A percentile compares a stretch with the other conserved stretches of the same genome.
Evolutionary conservation across 1,140 invertebrate genomes (phyloP).

Genomic region (Apis cerana): DNA sequence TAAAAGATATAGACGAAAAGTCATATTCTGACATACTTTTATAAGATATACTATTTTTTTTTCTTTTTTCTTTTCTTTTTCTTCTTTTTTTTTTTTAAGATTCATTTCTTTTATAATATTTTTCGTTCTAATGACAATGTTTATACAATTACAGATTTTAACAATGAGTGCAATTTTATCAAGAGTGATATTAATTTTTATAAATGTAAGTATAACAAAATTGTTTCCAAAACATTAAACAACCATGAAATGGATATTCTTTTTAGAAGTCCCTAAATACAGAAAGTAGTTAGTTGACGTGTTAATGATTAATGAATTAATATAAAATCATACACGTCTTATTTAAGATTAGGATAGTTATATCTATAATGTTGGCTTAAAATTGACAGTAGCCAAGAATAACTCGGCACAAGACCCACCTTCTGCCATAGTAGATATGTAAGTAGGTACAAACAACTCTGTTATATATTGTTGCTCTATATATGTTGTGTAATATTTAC

Average conservation of each 20-base stretch:
- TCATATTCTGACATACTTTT: conserved; percentile 8
- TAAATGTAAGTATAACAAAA: conserved; percentile 41
- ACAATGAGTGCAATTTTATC: conserved; percentile 47
- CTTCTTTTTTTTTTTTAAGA: conserved; percentile 5
- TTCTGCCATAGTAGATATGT: conserved; percentile 73
- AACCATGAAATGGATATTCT: conserved; percentile 41
- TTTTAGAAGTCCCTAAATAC: conserved; percentile 75
- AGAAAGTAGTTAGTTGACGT: conserved; percentile 71
- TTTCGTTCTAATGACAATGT: conserved; percentile 27
- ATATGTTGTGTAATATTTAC: conserved; percentile 72
- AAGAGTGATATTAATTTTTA: conserved; percentile 54
- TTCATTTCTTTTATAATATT: conserved; percentile 25
- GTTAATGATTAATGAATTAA: conserved; percentile 68
- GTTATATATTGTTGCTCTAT: conserved; percentile 73
- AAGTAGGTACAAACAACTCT: conserved; percentile 64
- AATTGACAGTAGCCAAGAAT: conserved; percentile 75
- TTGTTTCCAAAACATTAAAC: conserved; percentile 6
- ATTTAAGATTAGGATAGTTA: conserved; percentile 73
- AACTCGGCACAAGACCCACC: conserved; percentile 74
- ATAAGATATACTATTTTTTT: background rate
- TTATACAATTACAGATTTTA: conserved; percentile 38
- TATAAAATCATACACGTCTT: conserved; percentile 70
- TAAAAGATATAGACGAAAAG: background rate
- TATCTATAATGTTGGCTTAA: conserved; percentile 73
- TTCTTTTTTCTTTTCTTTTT: too few relatives aligned